Evolutionary conservation across 1,140 invertebrate genomes (phyloP), one percentile per base, ranked within the genome.

Genomic region (Drosophila oshimai): DNA sequence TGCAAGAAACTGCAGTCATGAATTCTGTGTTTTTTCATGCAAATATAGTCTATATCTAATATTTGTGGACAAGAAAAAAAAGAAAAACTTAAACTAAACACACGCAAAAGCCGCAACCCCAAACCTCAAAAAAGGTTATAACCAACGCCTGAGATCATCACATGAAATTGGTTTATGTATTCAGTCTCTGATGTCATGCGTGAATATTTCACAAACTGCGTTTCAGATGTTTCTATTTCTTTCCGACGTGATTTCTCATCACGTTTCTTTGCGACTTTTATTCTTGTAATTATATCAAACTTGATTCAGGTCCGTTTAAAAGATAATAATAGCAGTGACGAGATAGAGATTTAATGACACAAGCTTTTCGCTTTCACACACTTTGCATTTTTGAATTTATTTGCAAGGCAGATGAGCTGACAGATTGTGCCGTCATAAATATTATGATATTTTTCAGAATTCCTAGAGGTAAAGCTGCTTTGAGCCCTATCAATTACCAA

Each of bases 171-270:
- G 33, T 49, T 54, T 51, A 42, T 53, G 42, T 49, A 39, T 10
- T 51, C 17, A 34, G 53, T 20, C 24, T 68, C 68, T 84, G 81
- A 84, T 72, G 75, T 84, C 80, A 84, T 86, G 68, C 68, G 68
- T 74, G 20, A 61, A 41, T 74, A 47, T 34, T 33, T 46, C 4
- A 10, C 15, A 51, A 39, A 45, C 37, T 37, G 12, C 13, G 49
- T 17, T 31, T 49, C 24, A 18, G 13, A 22, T 15, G 4, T 31
- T 31, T 22, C 18, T 45, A 22, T 31, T 6, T 22, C 26, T 24
- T 41, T 75, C 37, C 5, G 15, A 33, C 29, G 34, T 33, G 37
- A 44, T 55, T 46, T 45, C 46, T 76, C 51, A 31, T 65, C 61
- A 65, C 61, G 55, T 39, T 65, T 47, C 33, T 74, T 34, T 57